These are phyloP conservation scores for Cheirogaleus major DNA, from an alignment of 2,797 vertebrate species.

Conservation along the genomic window DNA sequence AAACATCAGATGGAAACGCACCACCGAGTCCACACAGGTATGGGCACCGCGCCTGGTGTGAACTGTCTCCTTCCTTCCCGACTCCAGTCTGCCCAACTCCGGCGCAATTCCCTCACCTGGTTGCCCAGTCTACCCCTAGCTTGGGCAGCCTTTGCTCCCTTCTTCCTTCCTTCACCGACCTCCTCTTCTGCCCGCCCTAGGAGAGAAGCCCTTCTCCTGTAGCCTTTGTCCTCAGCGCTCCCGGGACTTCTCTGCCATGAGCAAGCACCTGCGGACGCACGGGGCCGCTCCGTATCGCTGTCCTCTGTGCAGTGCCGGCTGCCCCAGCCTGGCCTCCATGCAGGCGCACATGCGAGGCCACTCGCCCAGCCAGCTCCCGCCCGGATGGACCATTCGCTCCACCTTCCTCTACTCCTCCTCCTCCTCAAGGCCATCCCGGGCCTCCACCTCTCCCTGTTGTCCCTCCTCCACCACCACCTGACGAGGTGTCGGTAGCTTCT, in stretches of 20 bases:
- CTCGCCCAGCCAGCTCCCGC: conserved; percentile 89
- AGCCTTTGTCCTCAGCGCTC: conserved; percentile 92
- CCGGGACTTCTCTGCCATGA: conserved; percentile 94
- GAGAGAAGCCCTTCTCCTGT: conserved; percentile 92
- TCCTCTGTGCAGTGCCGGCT: conserved; percentile 90
- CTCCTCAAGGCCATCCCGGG: conserved; percentile 16
- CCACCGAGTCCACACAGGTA: conserved; percentile 92
- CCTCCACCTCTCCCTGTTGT: conserved; percentile 15
- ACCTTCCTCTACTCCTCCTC: conserved; percentile 88
- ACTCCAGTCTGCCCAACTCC: not conserved
- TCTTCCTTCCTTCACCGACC: not conserved
- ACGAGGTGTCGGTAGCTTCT: not conserved
- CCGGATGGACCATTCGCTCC: conserved; percentile 90
- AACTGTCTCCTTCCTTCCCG: not conserved
- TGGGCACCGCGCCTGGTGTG: not conserved
- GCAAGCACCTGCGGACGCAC: conserved; percentile 94
- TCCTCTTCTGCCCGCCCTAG: conserved; percentile 68
- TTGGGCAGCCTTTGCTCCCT: not conserved
- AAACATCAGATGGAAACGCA: conserved; percentile 93
- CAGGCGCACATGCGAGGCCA: conserved; percentile 91
- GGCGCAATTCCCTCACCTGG: not conserved
- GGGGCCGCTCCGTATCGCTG: conserved; percentile 92
- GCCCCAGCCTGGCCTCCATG: conserved; percentile 91
- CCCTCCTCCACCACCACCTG: conserved; percentile 48
- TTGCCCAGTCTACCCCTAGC: not conserved